A percentile compares a stretch with the other conserved stretches of the same genome.
Conservation (phyloP, 2,797 vertebrate species). For the Channa striata region DNA sequence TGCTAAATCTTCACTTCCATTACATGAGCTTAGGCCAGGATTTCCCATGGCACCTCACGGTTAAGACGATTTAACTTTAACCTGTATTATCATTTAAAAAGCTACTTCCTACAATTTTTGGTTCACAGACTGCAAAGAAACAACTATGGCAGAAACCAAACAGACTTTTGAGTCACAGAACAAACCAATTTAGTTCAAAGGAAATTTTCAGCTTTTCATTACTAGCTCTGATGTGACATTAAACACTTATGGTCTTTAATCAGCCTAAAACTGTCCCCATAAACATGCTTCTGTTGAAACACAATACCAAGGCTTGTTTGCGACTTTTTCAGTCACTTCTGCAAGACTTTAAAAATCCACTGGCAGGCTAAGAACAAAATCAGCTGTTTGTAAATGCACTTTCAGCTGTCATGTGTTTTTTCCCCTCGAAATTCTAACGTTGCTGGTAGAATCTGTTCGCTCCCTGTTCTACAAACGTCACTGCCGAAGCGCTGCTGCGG, state of each 20-base stretch:
- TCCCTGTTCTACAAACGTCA: slow-evolving; percentile 57
- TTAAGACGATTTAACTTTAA: slow-evolving; percentile 20
- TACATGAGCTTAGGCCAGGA: slow-evolving; percentile 16
- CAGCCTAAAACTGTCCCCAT: neutral
- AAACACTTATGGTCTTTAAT: neutral
- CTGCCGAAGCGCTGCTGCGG: slow-evolving; percentile 74
- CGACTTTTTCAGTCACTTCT: neutral
- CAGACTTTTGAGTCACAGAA: neutral
- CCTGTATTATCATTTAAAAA: neutral
- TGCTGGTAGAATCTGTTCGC: slow-evolving; percentile 29
- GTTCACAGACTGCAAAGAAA: neutral
- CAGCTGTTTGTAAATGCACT: neutral
- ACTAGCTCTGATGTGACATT: neutral
- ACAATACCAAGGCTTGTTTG: neutral
- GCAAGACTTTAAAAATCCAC: neutral
- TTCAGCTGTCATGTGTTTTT: neutral
- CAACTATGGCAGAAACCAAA: neutral
- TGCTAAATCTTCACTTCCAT: slow-evolving; percentile 16
- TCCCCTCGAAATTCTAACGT: neutral
- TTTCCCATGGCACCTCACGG: slow-evolving; percentile 15
- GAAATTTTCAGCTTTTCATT: neutral
- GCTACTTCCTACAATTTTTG: neutral
- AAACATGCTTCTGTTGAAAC: neutral
- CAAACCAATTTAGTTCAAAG: neutral
- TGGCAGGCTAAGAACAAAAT: too few relatives aligned